These are phyloP conservation scores for Cyanoramphus novaezelandiae DNA, from an alignment of 2,113 vertebrate species.

Conservation along the genomic window DNA sequence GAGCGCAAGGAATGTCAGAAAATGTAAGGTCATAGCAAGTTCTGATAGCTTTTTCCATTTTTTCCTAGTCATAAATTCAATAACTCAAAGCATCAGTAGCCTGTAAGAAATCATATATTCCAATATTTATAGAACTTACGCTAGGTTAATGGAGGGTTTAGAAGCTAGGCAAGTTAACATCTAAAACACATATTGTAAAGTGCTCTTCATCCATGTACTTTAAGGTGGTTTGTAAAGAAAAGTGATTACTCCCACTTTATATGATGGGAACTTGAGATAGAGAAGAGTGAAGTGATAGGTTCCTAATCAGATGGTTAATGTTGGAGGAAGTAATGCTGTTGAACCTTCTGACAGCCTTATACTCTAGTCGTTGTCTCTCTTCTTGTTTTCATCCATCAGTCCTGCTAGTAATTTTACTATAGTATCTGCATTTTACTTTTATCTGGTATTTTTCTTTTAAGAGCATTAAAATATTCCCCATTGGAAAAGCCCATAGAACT, in stretches of 20 bases:
- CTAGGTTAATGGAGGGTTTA: background rate
- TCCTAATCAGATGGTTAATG: background rate
- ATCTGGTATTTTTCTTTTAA: background rate
- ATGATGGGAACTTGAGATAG: background rate
- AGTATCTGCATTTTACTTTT: background rate
- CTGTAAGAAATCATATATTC: background rate
- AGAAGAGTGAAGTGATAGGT: background rate
- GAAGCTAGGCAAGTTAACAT: background rate
- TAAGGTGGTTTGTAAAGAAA: background rate
- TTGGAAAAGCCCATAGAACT: background rate
- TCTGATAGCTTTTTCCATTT: background rate
- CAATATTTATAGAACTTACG: background rate
- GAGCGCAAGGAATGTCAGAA: slow-evolving; percentile 94
- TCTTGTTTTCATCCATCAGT: background rate
- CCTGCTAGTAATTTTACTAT: background rate
- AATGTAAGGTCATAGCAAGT: slow-evolving; percentile 79
- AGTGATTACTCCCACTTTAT: background rate
- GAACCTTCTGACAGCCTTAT: background rate
- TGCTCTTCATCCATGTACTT: background rate
- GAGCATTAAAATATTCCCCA: background rate
- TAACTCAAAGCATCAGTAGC: background rate
- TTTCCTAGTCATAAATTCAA: background rate
- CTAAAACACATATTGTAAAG: background rate
- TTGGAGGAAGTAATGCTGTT: background rate
- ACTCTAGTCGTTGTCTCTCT: background rate